Conservation (phyloP, 1,140 invertebrate species). For the Drosophila cardini region DNA sequence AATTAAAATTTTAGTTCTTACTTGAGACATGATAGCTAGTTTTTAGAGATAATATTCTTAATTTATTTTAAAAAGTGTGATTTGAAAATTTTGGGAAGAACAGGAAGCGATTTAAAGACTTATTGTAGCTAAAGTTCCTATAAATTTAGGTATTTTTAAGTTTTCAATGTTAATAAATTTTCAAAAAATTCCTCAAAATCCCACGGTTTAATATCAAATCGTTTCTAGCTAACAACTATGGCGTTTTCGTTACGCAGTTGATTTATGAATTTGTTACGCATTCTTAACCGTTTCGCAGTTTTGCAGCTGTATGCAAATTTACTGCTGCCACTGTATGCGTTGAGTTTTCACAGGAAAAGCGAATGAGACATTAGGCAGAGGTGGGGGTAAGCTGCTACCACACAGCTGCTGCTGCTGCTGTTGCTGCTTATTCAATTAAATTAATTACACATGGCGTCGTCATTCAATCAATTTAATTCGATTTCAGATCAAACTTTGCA, state of each 20-base stretch:
- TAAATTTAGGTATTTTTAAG: too few species aligned
- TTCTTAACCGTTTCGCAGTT: slow-evolving; percentile 9
- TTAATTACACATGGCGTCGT: slow-evolving; percentile 39
- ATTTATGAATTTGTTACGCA: slow-evolving; percentile 5
- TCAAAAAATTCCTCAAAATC: not conserved
- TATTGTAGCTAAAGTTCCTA: too few species aligned
- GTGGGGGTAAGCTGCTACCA: not conserved
- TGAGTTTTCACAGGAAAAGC: slow-evolving; percentile 26
- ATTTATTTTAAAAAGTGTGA: too few species aligned
- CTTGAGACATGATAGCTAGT: too few species aligned
- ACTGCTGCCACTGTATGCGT: not conserved
- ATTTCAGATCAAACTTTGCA: slow-evolving; percentile 23
- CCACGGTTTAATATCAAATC: slow-evolving; percentile 6
- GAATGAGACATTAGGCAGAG: slow-evolving; percentile 40
- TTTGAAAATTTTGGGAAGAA: too few species aligned
- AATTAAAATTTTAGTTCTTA: not conserved
- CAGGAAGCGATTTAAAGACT: too few species aligned
- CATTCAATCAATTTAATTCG: slow-evolving; percentile 39
- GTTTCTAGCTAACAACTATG: not conserved
- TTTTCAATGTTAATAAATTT: too few species aligned
- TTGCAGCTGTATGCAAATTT: slow-evolving; percentile 18
- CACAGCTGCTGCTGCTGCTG: not conserved
- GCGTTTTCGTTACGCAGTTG: not conserved
- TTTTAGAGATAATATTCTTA: too few species aligned
- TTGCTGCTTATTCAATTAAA: slow-evolving; percentile 51